Evolutionary conservation across 1,140 invertebrate genomes (phyloP), one percentile per base, ranked within the genome.

Genomic region (Diorhabda elongata): DNA sequence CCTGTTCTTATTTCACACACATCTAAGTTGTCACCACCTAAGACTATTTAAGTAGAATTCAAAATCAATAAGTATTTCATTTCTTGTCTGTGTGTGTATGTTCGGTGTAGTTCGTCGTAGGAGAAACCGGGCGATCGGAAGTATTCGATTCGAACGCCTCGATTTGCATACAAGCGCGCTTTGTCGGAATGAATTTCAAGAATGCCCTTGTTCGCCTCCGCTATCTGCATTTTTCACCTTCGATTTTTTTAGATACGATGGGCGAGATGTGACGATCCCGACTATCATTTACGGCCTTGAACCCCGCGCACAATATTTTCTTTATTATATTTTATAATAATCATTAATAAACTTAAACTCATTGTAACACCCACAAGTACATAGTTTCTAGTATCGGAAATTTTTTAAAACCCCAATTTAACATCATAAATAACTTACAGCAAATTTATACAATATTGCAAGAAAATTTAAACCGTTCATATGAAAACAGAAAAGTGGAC

Each of bases 31-130:
- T 76, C 74, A 75, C 70, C 72, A 73, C 75, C 75, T 76, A 76
- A 74, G 75, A 76, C 74, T 76, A 71, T 70, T 74, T 75, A 77
- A 77, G 74, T 77, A 77, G 73, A 77, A 77, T 77, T 77, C 75
- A 74, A 77, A 77, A 77, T 77, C 75, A 77, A 77, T 77, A 77
- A 77, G 75, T 77, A 77, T 77, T 77, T 72, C 74, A 75, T 77
- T 77, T 77, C 75, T 75, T 73, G 72, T 69, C 71, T 66, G 69
- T 72, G 72, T 72, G 67, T 73, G 69, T 73, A 67, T 56, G 61
- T 75, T 77, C 74, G 72, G 72, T 73, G 68, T 69, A 71, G 67
- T 75, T 61, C 75, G 73, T 58, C 47, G 44, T 64, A 67, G 61
- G 61, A 64, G 59, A 43, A 43, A 61, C 26, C 41, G 69, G 62